phyloP scores from a whole-genome alignment of 2,113 vertebrate species.

The Holacanthus passer region DNA sequence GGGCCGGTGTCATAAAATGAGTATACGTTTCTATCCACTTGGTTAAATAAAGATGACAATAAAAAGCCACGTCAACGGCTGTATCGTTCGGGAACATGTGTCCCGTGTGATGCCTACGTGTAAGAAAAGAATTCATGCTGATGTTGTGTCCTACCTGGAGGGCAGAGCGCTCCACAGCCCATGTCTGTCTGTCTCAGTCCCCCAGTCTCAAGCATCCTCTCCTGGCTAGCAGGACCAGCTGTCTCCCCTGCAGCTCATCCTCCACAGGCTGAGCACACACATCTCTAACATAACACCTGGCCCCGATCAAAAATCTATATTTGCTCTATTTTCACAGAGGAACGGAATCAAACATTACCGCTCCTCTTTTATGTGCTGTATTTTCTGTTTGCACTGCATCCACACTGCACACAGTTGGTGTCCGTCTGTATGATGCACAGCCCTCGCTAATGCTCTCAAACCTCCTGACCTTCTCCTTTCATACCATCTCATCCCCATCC shows the following conservation, averaged over 20 bases:
- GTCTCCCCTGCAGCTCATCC: constrained; percentile 46
- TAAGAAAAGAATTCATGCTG: not conserved
- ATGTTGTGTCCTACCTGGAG: constrained; percentile 70
- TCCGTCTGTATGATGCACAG: not conserved
- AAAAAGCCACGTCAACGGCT: not conserved
- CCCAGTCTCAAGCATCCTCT: constrained; percentile 66
- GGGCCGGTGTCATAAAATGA: constrained; percentile 15
- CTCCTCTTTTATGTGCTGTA: constrained; percentile 13
- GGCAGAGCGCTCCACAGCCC: constrained; percentile 79
- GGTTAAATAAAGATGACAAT: constrained; percentile 31
- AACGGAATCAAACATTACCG: not conserved
- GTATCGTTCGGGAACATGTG: not conserved
- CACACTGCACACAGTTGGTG: not conserved
- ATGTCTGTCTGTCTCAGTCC: constrained; percentile 64
- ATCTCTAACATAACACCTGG: constrained; percentile 7
- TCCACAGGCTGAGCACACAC: constrained; percentile 28
- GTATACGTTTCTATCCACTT: constrained; percentile 6
- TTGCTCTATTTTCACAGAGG: constrained; percentile 8
- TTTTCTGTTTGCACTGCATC: not conserved
- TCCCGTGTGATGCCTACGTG: not conserved
- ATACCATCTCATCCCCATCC: constrained; percentile 2
- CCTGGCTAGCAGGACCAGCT: constrained; percentile 52
- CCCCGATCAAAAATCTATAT: not conserved
- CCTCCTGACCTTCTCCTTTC: constrained; percentile 41
- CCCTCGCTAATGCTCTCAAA: constrained; percentile 12